These are phyloP conservation scores for Chamaea fasciata DNA, from an alignment of 2,113 vertebrate genomes.

Conservation along the genomic window DNA sequence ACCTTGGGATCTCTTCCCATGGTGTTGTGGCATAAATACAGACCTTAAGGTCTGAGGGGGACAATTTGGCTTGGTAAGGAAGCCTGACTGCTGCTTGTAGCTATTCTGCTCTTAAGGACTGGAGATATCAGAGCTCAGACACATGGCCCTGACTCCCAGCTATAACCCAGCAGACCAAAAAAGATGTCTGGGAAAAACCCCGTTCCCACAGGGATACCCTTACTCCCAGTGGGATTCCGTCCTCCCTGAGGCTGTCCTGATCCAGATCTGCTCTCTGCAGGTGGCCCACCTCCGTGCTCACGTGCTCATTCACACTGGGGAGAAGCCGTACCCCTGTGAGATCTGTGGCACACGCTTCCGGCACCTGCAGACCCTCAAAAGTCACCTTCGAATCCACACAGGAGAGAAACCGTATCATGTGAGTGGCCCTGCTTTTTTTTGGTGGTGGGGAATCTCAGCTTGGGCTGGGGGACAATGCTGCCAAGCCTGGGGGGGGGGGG, in stretches of 20 bases:
- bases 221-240: background rate
- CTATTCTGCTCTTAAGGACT: background rate
- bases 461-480: background rate
- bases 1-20: background rate
- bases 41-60: accelerated
- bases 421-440: slow-evolving; percentile 35
- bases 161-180: background rate
- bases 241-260: background rate
- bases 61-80: background rate
- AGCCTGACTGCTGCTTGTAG: background rate
- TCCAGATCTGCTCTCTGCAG: slow-evolving; percentile 49
- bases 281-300: slow-evolving; percentile 97
- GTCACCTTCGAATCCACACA: slow-evolving; percentile 96
- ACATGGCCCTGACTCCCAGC: background rate
- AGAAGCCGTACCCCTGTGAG: slow-evolving; percentile 97
- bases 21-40: background rate
- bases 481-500: too few species aligned
- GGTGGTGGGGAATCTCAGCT: background rate
- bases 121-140: background rate
- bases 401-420: slow-evolving; percentile 99
- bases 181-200: background rate
- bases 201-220: background rate
- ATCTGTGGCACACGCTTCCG: slow-evolving; percentile 97
- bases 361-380: slow-evolving; percentile 96
- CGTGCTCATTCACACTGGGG: slow-evolving; percentile 94